Percentiles rank a stretch among this genome's conserved stretches.
These are phyloP conservation scores for Odontamblyopus lacepedii DNA, from an alignment of 2,797 vertebrate genomes.

Conservation along the genomic window DNA sequence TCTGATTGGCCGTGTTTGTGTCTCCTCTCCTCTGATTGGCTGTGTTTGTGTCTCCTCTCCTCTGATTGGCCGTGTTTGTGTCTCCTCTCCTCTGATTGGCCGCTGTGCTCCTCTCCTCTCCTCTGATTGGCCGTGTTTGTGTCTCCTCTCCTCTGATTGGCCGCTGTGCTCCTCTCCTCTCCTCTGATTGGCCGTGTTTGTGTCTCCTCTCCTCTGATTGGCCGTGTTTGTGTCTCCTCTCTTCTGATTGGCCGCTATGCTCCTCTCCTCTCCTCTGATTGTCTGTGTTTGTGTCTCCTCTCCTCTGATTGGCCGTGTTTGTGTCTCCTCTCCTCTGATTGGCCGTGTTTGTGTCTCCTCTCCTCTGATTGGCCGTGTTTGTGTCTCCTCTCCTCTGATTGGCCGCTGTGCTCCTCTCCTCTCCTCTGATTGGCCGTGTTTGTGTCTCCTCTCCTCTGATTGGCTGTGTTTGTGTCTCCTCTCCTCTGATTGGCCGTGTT, in stretches of 20 bases:
- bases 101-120: neutral
- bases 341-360: neutral
- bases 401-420: no score
- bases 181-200: neutral
- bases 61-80: slow-evolving; percentile 19
- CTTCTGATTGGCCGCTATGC: slow-evolving; percentile 76
- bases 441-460: neutral
- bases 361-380: neutral
- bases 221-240: neutral
- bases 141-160: neutral
- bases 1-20: neutral
- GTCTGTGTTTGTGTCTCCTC: neutral
- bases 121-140: neutral
- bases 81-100: neutral
- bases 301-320: neutral
- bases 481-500: neutral
- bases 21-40: neutral
- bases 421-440: neutral
- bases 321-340: neutral
- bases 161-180: neutral
- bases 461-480: neutral
- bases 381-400: slow-evolving; percentile 4
- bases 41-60: neutral
- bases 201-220: neutral
- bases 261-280: neutral